Evolutionary conservation across 1,140 invertebrate genomes (phyloP).

Genomic region (Drosophila quadrilineata): DNA sequence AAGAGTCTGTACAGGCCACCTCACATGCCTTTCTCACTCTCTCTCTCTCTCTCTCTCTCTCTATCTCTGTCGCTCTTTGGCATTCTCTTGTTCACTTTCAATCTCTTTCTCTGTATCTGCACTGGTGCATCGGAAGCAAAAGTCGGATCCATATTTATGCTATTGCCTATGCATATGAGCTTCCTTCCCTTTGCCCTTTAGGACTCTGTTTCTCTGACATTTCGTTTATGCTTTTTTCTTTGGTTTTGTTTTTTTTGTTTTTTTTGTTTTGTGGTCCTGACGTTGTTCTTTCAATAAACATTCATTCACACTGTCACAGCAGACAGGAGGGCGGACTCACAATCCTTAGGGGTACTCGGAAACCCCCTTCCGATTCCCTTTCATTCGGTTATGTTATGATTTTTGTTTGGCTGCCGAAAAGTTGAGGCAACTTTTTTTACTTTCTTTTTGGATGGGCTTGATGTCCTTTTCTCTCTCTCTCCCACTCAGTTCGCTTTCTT

Average conservation of each 20-base stretch:
- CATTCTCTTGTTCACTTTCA: not conserved
- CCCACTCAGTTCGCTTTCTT: not conserved
- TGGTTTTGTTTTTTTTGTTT: conserved; percentile 39
- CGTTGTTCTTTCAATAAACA: conserved; percentile 46
- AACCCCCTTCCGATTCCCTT: not conserved
- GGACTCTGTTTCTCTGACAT: conserved; percentile 53
- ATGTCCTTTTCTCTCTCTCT: not conserved
- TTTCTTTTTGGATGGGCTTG: not conserved
- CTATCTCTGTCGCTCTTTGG: not conserved
- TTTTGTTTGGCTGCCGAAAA: conserved; percentile 33
- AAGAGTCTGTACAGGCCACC: conserved; percentile 51
- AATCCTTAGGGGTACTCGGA: not conserved
- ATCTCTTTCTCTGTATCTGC: conserved; percentile 46
- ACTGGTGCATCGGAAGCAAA: conserved; percentile 17
- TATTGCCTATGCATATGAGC: conserved; percentile 64
- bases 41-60: not conserved
- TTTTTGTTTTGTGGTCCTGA: conserved; percentile 22
- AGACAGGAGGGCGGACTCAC: not conserved
- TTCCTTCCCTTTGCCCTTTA: no score
- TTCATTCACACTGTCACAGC: conserved; percentile 29
- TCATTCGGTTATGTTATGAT: conserved; percentile 39
- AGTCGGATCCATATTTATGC: conserved; percentile 30
- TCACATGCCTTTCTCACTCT: not conserved
- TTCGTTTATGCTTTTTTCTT: conserved; percentile 49
- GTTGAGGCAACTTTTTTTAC: conserved; percentile 23